Percentiles rank a stretch among this genome's conserved stretches.
These are phyloP conservation scores for Lordiphosa mommai DNA, from an alignment of 1,140 invertebrate species.

Conservation along the genomic window DNA sequence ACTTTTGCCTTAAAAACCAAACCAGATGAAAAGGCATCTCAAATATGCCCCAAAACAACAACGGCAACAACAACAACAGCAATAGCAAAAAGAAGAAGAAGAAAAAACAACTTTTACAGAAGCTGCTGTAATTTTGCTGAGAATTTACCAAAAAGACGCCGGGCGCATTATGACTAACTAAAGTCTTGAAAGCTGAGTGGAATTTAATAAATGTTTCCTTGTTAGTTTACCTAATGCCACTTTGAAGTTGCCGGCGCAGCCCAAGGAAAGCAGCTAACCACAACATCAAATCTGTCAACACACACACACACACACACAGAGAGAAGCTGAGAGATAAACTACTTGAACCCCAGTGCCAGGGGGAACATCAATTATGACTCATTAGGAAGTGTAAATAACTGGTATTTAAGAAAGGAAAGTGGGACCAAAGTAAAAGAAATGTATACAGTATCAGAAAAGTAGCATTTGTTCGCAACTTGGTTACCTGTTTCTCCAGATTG, in stretches of 20 bases:
- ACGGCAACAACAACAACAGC: constrained; percentile 20
- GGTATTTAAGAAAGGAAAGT: too few species aligned
- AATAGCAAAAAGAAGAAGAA: not conserved
- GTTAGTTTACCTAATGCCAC: constrained; percentile 38
- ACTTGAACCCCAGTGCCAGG: too few species aligned
- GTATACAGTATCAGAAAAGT: too few species aligned
- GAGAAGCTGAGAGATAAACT: not conserved
- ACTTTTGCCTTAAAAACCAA: constrained; percentile 29
- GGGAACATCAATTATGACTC: constrained; percentile 19
- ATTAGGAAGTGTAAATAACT: constrained; percentile 25
- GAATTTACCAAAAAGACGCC: constrained; percentile 41
- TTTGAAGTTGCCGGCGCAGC: constrained; percentile 66
- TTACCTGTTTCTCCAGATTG: too few species aligned
- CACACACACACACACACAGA: not conserved
- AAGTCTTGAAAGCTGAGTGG: constrained; percentile 39
- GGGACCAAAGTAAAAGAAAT: too few species aligned
- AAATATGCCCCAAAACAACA: constrained; percentile 59
- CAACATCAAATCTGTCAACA: constrained; percentile 35
- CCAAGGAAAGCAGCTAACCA: constrained; percentile 3
- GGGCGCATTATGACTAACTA: constrained; percentile 14
- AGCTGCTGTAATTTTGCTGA: constrained; percentile 30
- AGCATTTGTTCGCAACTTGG: too few species aligned
- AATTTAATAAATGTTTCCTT: constrained; percentile 66
- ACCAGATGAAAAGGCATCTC: constrained; percentile 43
- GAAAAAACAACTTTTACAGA: constrained; percentile 20